A percentile compares a stretch with the other conserved stretches of the same genome.
Conservation (phyloP, 1,140 invertebrate genomes). For the Calycopis cecrops region DNA sequence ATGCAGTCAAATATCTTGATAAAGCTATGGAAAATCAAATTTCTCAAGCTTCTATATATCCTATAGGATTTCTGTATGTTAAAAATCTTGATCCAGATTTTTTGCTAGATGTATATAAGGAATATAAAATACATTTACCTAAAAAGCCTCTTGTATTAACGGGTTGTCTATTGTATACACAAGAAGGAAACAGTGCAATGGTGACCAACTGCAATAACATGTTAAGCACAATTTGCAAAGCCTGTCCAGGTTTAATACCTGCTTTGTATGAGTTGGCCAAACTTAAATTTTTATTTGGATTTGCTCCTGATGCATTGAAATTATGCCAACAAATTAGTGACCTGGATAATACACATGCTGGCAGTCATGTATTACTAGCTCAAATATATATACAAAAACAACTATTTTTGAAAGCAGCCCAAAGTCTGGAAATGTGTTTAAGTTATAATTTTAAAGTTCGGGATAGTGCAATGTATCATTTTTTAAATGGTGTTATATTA, state of each 20-base stretch:
- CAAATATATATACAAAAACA: slow-evolving; percentile 87
- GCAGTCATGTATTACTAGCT: slow-evolving; percentile 91
- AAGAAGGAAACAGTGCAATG: slow-evolving; percentile 60
- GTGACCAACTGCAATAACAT: slow-evolving; percentile 77
- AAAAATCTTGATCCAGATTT: slow-evolving; percentile 89
- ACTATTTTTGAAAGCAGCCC: slow-evolving; percentile 85
- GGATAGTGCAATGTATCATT: slow-evolving; percentile 93
- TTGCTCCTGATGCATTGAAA: slow-evolving; percentile 79
- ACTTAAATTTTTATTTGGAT: slow-evolving; percentile 86
- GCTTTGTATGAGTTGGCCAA: slow-evolving; percentile 86
- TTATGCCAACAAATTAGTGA: slow-evolving; percentile 85
- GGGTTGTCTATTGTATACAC: slow-evolving; percentile 58
- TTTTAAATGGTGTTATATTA: slow-evolving; percentile 88
- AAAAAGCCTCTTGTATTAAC: slow-evolving; percentile 75
- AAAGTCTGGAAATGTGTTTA: slow-evolving; percentile 90
- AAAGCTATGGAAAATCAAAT: slow-evolving; percentile 84
- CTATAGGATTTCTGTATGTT: slow-evolving; percentile 87
- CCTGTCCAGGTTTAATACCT: slow-evolving; percentile 87
- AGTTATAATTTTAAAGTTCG: slow-evolving; percentile 94
- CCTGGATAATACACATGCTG: slow-evolving; percentile 84
- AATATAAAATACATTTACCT: slow-evolving; percentile 86
- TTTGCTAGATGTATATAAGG: slow-evolving; percentile 85
- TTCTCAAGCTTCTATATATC: slow-evolving; percentile 75
- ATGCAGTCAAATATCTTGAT: slow-evolving; percentile 80
- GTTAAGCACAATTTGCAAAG: slow-evolving; percentile 83